These are phyloP conservation scores for Yponomeuta malinellus DNA, from an alignment of 2,888 invertebrate genomes.

Conservation along the genomic window DNA sequence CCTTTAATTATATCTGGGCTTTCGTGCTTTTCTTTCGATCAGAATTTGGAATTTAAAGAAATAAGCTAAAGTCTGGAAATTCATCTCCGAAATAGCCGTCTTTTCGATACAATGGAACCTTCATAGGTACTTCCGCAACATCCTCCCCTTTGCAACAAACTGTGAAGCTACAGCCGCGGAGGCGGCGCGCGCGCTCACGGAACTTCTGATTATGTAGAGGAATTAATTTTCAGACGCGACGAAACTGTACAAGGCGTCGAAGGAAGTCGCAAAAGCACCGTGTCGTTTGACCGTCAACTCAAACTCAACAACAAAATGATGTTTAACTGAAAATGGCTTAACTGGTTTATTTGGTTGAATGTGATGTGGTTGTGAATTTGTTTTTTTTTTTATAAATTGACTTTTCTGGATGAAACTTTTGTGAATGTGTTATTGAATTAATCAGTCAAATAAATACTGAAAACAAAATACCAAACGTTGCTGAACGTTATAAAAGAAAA, in stretches of 20 bases:
- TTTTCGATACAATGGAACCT: neutral
- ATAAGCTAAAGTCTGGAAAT: neutral
- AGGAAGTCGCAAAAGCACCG: neutral
- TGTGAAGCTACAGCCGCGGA: slow-evolving; percentile 53
- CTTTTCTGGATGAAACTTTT: too few species aligned
- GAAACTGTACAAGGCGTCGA: slow-evolving; percentile 54
- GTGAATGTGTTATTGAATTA: too few species aligned
- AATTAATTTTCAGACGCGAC: slow-evolving; percentile 75
- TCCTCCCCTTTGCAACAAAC: slow-evolving; percentile 19
- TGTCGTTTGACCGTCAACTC: neutral
- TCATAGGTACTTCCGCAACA: neutral
- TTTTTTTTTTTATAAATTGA: too few species aligned
- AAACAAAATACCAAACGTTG: too few species aligned
- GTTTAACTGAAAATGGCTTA: neutral
- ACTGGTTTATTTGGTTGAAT: too few species aligned
- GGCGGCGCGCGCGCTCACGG: slow-evolving; percentile 44
- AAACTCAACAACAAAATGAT: neutral
- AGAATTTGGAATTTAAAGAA: neutral
- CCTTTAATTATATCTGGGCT: too few species aligned
- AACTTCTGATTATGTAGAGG: slow-evolving; percentile 75
- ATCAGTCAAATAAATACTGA: too few species aligned
- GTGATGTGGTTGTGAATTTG: too few species aligned
- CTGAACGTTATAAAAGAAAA: too few species aligned
- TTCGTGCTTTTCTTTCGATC: neutral
- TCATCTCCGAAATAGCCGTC: neutral